Evolutionary conservation across 2,113 vertebrate species (phyloP).

Genomic region (Corythornis vintsioides): DNA sequence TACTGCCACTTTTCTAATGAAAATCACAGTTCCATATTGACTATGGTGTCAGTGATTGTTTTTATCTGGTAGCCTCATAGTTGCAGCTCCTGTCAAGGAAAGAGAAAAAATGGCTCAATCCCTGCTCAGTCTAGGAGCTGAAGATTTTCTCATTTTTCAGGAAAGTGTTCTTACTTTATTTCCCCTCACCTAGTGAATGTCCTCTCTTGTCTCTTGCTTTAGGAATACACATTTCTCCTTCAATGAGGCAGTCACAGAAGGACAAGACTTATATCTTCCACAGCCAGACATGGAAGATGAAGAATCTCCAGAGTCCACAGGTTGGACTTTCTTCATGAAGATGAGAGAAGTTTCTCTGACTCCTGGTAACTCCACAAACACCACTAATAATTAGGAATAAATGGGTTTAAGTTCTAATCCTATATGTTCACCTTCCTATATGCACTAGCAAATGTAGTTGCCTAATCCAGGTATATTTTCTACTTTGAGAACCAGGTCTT

Average conservation of each 20-base stretch:
- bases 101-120: background rate
- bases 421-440: too few species aligned
- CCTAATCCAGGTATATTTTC: too few species aligned
- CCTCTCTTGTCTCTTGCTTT: background rate
- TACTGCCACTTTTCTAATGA: background rate
- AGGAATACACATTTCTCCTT: background rate
- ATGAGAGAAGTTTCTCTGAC: background rate
- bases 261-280: background rate
- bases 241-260: background rate
- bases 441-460: too few species aligned
- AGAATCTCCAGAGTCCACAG: background rate
- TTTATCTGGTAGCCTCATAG: background rate
- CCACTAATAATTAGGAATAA: too few species aligned
- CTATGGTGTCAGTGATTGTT: background rate
- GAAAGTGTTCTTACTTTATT: background rate
- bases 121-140: background rate
- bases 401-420: too few species aligned
- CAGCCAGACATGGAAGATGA: too few species aligned
- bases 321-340: background rate
- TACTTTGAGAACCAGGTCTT: too few species aligned
- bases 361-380: background rate
- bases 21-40: background rate
- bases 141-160: background rate
- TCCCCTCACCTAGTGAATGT: background rate
- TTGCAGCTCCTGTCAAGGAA: background rate